A percentile compares a stretch with the other conserved stretches of the same genome.
Conservation (phyloP, 2,888 invertebrate genomes). For the Antheraea assamensis region DNA sequence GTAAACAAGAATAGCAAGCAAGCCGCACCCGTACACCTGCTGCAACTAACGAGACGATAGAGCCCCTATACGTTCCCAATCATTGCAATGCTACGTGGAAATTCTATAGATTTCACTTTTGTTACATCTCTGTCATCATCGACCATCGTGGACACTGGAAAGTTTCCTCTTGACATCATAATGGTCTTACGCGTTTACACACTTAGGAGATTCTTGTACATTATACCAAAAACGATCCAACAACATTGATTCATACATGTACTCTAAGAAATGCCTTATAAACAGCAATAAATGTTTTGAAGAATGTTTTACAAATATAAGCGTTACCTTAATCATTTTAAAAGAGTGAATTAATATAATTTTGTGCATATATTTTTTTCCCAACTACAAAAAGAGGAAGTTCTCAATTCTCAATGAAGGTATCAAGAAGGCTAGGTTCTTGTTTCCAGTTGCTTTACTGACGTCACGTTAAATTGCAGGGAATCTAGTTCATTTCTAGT, state of each 20-base stretch:
- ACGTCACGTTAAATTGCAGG: no score
- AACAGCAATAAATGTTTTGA: background rate
- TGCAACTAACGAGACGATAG: constrained; percentile 58
- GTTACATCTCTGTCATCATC: constrained; percentile 43
- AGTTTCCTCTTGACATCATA: constrained; percentile 30
- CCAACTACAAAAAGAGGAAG: no score
- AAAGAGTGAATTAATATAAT: no score
- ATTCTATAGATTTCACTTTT: constrained; percentile 69
- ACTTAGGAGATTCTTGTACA: background rate
- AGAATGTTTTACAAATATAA: no score
- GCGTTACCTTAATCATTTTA: no score
- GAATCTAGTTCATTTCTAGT: no score
- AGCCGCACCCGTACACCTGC: constrained; percentile 57
- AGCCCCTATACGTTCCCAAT: constrained; percentile 59
- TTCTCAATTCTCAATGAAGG: no score
- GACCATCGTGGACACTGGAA: constrained; percentile 29
- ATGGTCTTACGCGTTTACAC: constrained; percentile 21
- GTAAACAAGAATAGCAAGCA: constrained; percentile 45
- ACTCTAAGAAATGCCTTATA: background rate
- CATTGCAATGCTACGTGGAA: constrained; percentile 45
- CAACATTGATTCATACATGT: background rate
- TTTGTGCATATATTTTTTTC: no score
- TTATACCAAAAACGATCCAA: background rate
- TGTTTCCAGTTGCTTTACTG: no score
- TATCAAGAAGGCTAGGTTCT: no score